phyloP scores from a whole-genome alignment of 92 coral and sea anemone species.

The Palythoa grandis region DNA sequence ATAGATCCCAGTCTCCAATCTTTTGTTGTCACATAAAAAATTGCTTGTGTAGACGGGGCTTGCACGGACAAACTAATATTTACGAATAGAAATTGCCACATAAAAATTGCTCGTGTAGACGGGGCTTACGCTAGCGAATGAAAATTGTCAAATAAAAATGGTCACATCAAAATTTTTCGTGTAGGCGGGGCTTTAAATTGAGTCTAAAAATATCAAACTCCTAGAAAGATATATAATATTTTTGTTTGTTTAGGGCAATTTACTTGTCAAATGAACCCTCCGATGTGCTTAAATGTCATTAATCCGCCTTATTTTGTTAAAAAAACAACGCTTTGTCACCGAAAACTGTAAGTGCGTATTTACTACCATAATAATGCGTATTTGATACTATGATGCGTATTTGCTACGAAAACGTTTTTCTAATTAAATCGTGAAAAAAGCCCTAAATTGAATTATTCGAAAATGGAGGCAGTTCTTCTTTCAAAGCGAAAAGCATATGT shows the following conservation, averaged over 20 bases:
- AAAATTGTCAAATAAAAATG: no score
- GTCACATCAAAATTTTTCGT: no score
- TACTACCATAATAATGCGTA: constrained; percentile 45
- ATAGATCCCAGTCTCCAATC: no score
- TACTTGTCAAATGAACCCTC: constrained; percentile 35
- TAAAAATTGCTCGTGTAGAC: no score
- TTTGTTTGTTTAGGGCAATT: constrained; percentile 38
- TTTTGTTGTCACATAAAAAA: no score
- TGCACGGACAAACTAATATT: no score
- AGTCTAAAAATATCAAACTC: constrained; percentile 6
- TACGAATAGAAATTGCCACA: no score
- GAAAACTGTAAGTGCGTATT: constrained; percentile 34
- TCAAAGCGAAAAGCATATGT: constrained; percentile 38
- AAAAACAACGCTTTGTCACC: constrained; percentile 44
- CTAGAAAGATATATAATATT: constrained; percentile 30
- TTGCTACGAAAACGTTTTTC: constrained; percentile 42
- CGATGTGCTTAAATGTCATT: constrained; percentile 33
- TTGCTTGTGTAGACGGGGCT: no score
- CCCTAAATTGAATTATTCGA: constrained; percentile 22
- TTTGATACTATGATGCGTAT: no score
- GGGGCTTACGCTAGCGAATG: no score
- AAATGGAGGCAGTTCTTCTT: constrained; percentile 41
- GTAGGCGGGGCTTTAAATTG: constrained; percentile 20
- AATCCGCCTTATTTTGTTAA: constrained; percentile 27
- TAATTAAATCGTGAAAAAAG: constrained; percentile 42